Conservation (phyloP, 2,797 vertebrate genomes). For the Chelonia mydas region DNA sequence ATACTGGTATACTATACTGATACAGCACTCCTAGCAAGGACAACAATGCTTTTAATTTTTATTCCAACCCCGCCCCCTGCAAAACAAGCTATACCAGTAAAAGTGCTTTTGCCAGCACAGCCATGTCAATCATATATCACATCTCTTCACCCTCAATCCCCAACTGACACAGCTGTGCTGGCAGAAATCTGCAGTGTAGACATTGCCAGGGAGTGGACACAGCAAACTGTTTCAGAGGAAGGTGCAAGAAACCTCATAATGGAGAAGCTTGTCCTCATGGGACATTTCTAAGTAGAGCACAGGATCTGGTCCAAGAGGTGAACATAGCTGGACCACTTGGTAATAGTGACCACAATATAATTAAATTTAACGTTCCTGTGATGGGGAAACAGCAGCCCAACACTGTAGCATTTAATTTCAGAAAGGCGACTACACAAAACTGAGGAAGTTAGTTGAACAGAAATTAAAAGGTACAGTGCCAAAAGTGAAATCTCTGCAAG, state of each 20-base stretch:
- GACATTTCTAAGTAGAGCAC: neutral
- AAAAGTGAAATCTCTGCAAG: no score
- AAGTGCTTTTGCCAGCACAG: neutral
- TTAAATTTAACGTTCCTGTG: no score
- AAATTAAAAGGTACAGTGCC: no score
- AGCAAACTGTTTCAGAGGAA: neutral
- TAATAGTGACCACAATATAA: no score
- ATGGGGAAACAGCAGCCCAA: no score
- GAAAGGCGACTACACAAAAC: no score
- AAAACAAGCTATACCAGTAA: neutral
- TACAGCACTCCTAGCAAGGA: neutral
- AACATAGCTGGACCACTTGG: no score
- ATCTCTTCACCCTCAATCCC: neutral
- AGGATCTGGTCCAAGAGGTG: no score
- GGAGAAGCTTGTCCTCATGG: neutral
- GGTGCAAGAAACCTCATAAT: neutral
- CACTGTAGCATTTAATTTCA: no score
- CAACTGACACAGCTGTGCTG: fast-evolving
- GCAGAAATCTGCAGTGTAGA: neutral
- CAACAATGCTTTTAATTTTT: neutral
- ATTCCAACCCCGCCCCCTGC: neutral
- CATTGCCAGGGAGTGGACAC: fast-evolving
- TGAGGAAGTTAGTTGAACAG: no score
- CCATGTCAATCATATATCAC: neutral
- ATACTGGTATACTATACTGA: neutral